phyloP scores from a whole-genome alignment of 1,140 invertebrate genomes.

The Hypsibius dujardini region DNA sequence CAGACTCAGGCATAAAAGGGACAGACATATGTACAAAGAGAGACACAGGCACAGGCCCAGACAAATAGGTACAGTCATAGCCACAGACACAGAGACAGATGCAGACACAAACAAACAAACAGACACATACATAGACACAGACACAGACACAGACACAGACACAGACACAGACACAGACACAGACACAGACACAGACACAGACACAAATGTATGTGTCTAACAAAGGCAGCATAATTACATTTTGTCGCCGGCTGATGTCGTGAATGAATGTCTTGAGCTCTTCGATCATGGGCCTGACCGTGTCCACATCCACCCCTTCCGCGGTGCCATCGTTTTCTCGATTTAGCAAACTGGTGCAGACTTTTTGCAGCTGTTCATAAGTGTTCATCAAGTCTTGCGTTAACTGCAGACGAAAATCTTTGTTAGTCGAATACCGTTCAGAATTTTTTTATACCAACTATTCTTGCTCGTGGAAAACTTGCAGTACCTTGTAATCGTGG shows the following conservation, averaged over 20 bases:
- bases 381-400: slow-evolving; percentile 37
- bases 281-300: slow-evolving; percentile 36
- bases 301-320: slow-evolving; percentile 34
- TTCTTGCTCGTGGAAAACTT: not conserved
- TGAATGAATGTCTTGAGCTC: slow-evolving; percentile 26
- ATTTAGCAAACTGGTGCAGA: slow-evolving; percentile 31
- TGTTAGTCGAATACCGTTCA: slow-evolving; percentile 8
- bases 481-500: slow-evolving; percentile 12
- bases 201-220: too few species aligned
- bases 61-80: too few species aligned
- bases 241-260: slow-evolving; percentile 14
- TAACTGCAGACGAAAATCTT: too few species aligned
- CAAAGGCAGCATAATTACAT: not conserved
- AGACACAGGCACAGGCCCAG: too few species aligned
- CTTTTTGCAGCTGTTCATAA: slow-evolving; percentile 32
- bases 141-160: not conserved
- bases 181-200: too few species aligned
- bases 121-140: too few species aligned
- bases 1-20: not conserved
- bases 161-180: too few species aligned
- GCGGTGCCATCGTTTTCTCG: slow-evolving; percentile 27
- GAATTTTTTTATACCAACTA: too few species aligned
- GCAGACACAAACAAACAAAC: too few species aligned
- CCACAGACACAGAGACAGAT: too few species aligned
- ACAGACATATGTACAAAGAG: not conserved